Base-by-base conservation (phyloP, 2,113 vertebrate genomes). In the Fulica atra region DNA sequence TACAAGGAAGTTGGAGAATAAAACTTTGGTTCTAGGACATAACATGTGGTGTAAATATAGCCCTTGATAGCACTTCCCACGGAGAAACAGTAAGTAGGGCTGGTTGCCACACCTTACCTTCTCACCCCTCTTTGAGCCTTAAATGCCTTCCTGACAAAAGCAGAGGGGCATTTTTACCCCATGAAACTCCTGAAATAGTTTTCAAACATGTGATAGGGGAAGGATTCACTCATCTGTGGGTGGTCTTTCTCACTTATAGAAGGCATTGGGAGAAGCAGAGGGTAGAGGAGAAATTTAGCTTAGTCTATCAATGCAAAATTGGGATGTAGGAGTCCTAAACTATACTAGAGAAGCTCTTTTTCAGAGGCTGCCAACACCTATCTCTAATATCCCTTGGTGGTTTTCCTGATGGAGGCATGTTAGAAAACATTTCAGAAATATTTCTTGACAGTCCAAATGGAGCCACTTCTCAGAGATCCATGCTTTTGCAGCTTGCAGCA, bases 161-260 rank as follows among this genome's bases (percentile, higher is more conserved):
- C 19, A 71, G 40, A n/a, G 7, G 7, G 7, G 3, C 15, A 24
- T 33, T 12, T 53, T 60, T n/a, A 17, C 60, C 38, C 36, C 36
- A 19, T 11, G 16, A 51, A 59, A 9, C 9, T 66, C 21, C 77
- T 59, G 70, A 59, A 73, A 59, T 33, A 16, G 3, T 10, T 61
- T 46, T 36, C 33, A 61, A 44, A n/a, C 15, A 13, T 20, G 13
- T 0, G 0, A 13, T 2, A 53, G 10, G 33, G 36, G 11, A 46
- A 82, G 23, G 46, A 38, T 46, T 74, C 46, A 46, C 10, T 51
- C 68, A 38, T 28, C 23, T 44, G 1, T 11, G 4, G 8, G 53
- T 28, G 46, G n/a, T 35, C 15, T 76, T 81, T 42, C 35, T 50
- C 31, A 44, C 8, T 23, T 69, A 17, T 20, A 42, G 17, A 13